Base-by-base conservation (phyloP, 2,113 vertebrate species). In the Melospiza georgiana region DNA sequence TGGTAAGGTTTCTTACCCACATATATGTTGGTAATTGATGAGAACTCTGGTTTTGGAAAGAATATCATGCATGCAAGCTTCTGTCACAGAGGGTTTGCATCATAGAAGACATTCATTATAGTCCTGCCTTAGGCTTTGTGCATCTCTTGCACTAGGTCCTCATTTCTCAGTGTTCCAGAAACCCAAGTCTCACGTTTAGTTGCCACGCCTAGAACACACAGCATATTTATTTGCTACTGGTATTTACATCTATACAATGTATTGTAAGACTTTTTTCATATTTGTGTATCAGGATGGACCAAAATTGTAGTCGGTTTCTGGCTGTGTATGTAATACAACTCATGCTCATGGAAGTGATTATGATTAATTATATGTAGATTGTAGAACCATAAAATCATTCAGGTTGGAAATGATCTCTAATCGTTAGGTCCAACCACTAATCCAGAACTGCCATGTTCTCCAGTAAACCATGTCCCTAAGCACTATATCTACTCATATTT, bases 331-430 rank as follows among this genome's bases (percentile, higher is more conserved):
- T 10, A 63, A 59, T 33, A 43, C 9, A 27, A 57, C n/a, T 23
- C 24, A 55, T 43, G 15, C 0, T 84, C 0, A 0, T 73, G 39
- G 31, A 9, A 84, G 25, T 46, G 14, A 52, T 76, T 52, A 37
- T 31, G 17, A 48, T 72, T 52, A 43, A 41, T 15, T 51, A 30
- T 9, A 16, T 54, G 39, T 14, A 7, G 24, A 48, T 27, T 0
- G 0, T 7, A 31, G 30, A 61, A 68, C 35, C 12, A 68, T 35
- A 24, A 48, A 62, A 21, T 62, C 16, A 27, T 48, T 68, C 41
- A 30, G 3, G 6, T 22, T 76, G 24, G n/a, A 76, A 76, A 61
- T 25, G 1, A 31, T 6, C 19, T 48, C 28, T 46, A 25, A n/a
- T 35, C 24, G 18, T 22, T n/a, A 9, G 14, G 20, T 30, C 24